Evolutionary conservation across 1,140 invertebrate genomes (phyloP).

Genomic region (Agrypnia vestita): DNA sequence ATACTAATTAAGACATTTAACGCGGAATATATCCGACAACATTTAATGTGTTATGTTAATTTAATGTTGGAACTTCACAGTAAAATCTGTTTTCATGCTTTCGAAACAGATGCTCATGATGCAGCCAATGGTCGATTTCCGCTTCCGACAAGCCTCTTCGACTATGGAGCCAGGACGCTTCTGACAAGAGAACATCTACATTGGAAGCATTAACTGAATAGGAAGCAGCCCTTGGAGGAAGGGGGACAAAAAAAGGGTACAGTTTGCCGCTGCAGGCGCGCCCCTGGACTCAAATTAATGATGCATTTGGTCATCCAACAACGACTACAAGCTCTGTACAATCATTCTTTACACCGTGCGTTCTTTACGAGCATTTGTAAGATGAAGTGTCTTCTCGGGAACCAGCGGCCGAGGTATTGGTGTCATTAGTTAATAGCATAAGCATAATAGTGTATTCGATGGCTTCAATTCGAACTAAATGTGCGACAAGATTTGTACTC

Average conservation of each 20-base stretch:
- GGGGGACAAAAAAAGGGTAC: slow-evolving; percentile 25
- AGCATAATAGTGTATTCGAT: slow-evolving; percentile 20
- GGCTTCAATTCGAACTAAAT: slow-evolving; percentile 13
- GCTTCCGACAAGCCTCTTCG: slow-evolving; percentile 55
- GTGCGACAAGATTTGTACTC: slow-evolving; percentile 27
- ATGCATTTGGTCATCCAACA: background rate
- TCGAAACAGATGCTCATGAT: slow-evolving; percentile 57
- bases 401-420: background rate
- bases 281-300: background rate
- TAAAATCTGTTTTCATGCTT: background rate
- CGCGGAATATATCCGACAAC: too few species aligned
- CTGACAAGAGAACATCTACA: slow-evolving; percentile 56
- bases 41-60: too few species aligned
- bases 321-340: slow-evolving; percentile 17
- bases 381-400: slow-evolving; percentile 4
- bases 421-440: slow-evolving; percentile 7
- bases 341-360: background rate
- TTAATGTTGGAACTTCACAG: too few species aligned
- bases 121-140: slow-evolving; percentile 59
- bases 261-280: background rate
- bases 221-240: background rate
- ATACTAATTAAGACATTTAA: too few species aligned
- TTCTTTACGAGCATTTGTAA: background rate
- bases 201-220: slow-evolving; percentile 25
- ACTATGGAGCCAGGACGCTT: slow-evolving; percentile 56